phyloP scores from a whole-genome alignment of 2,797 vertebrate genomes.

The Molossus alvarezi region DNA sequence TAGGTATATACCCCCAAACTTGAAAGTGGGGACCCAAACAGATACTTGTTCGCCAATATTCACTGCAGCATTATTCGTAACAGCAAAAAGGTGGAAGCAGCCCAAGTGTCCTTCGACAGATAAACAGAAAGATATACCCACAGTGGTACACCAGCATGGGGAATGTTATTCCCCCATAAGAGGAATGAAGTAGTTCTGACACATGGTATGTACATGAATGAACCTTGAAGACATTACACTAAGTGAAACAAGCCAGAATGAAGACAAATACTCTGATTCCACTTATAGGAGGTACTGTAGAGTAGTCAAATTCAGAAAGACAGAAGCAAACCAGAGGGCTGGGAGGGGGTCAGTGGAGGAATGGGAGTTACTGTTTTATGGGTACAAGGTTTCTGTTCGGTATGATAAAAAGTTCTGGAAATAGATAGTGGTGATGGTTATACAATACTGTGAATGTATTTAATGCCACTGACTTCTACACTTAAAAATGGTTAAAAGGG shows the following conservation, averaged over 20 bases:
- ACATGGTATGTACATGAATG: neutral
- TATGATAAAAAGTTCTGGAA: neutral
- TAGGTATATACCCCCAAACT: neutral
- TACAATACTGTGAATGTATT: neutral
- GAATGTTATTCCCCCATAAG: rapidly evolving
- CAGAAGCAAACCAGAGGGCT: neutral
- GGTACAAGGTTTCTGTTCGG: neutral
- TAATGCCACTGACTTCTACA: neutral
- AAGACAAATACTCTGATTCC: neutral
- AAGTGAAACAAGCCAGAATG: neutral
- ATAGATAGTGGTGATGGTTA: neutral
- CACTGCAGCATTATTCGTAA: neutral
- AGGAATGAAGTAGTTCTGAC: neutral
- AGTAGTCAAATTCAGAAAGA: neutral
- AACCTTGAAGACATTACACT: neutral
- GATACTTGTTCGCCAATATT: neutral
- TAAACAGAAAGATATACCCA: rapidly evolving
- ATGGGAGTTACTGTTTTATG: neutral
- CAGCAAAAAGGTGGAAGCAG: neutral
- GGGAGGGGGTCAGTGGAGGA: neutral
- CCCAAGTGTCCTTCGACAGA: neutral
- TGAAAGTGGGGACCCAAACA: neutral
- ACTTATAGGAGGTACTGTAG: rapidly evolving
- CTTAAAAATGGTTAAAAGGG: neutral
- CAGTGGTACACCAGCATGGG: rapidly evolving